Evolutionary conservation across 2,113 vertebrate genomes (phyloP), one percentile per base, ranked within the genome.

Genomic region (Pteropus alecto): DNA sequence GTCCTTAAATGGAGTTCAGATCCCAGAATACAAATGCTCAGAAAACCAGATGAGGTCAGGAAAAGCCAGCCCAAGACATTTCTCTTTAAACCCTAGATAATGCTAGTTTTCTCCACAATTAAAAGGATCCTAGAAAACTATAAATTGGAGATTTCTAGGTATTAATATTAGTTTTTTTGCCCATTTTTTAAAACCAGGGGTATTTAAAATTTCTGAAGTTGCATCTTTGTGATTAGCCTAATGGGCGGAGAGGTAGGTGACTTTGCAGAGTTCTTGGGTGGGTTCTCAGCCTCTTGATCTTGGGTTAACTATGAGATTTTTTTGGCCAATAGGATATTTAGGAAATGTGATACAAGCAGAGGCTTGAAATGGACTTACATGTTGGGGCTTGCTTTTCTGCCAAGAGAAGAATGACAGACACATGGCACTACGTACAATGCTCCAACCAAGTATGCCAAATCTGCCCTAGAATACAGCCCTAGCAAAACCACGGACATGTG

Each of bases 11-110:
- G 48, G 85, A 48, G 63, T 43, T 33, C 18, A 41, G 22, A 84
- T 97, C 41, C 85, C 95, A 90, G 95, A 95, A 95, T 70, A 88
- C 73, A 96, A 97, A 93, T 65, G 76, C 1, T 46, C 83, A 28
- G 76, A 63, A 46, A 93, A 92, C 12, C n/a, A 90, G 56, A 78
- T 24, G 10, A 90, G n/a, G 51, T 73, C 61, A 87, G 73, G 15
- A 67, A 87, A 74, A 90, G 74, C 6, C 82, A 89, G 0, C 33
- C 81, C n/a, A 51, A 83, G 19, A 89, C 4, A 63, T 43, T 94
- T 93, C 38, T 24, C 54, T 76, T 82, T 83, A 87, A 91, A 9
- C 63, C 54, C 38, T 58, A n/a, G n/a, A 83, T 74, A 96, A 86
- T 43, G 3, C 26, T 33, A 26, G 30, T 3, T 5, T 61, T 94